phyloP scores from a whole-genome alignment of 2,113 vertebrate species.

The Taxidea taxus region DNA sequence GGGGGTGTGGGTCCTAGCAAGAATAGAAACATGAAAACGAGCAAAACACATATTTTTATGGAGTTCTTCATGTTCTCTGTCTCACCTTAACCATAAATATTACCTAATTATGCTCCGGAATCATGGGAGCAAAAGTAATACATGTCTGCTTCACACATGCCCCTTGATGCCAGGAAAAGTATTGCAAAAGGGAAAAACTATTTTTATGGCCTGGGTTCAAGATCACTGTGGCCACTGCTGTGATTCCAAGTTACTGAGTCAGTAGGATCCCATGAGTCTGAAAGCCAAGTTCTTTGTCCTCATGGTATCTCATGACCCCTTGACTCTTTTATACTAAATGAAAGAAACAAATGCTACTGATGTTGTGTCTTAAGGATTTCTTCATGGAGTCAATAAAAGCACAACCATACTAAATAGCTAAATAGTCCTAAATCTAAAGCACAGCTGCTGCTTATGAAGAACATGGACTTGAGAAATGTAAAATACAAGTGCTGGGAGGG shows the following conservation, averaged over 20 bases:
- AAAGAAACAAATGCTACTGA: background rate
- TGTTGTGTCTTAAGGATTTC: background rate
- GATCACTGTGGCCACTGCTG: background rate
- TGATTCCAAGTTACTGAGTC: background rate
- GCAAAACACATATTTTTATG: background rate
- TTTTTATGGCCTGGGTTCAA: background rate
- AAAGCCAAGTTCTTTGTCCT: background rate
- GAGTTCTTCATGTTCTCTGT: background rate
- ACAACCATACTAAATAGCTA: background rate
- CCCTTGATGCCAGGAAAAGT: background rate
- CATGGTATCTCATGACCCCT: background rate
- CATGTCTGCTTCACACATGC: too few species aligned
- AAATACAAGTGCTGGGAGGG: background rate
- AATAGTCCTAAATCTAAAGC: background rate
- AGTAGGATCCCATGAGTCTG: background rate
- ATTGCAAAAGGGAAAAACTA: background rate
- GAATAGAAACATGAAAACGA: background rate
- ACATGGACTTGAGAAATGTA: background rate
- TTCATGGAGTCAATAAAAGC: background rate
- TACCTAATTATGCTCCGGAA: background rate
- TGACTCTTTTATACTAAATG: background rate
- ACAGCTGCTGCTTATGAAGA: background rate
- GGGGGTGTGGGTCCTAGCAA: background rate
- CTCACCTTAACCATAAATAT: background rate
- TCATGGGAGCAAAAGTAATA: background rate